A percentile compares a stretch with the other conserved stretches of the same genome.
Conservation (phyloP, 2,888 invertebrate genomes). For the Prosapia bicincta region DNA sequence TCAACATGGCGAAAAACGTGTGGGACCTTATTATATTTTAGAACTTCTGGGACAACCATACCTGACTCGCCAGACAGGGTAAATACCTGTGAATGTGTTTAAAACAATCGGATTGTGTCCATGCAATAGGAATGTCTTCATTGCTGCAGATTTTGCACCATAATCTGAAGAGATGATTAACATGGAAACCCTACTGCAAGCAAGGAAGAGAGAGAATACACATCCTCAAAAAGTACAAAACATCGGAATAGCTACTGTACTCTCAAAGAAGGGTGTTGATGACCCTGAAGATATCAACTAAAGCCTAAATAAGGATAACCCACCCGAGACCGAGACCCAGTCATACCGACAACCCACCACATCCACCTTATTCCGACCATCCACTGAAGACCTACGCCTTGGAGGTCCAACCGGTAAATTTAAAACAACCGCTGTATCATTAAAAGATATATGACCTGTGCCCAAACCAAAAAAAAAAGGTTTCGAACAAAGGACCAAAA, state of each 20-base stretch:
- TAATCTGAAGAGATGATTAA: too few species aligned
- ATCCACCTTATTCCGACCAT: not conserved
- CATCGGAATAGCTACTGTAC: too few species aligned
- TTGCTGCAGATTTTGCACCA: not conserved
- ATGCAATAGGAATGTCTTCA: slow-evolving; percentile 37
- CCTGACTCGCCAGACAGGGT: slow-evolving; percentile 36
- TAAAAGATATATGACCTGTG: slow-evolving; percentile 3
- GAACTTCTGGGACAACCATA: slow-evolving; percentile 39
- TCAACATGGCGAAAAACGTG: slow-evolving; percentile 35
- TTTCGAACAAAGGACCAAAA: too few species aligned
- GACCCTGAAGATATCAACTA: too few species aligned
- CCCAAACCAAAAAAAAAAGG: slow-evolving; percentile 7
- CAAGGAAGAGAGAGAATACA: not conserved
- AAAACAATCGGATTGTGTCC: slow-evolving; percentile 36
- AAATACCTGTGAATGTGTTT: slow-evolving; percentile 37
- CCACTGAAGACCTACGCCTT: not conserved
- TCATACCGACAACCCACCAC: too few species aligned
- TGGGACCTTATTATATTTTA: slow-evolving; percentile 36
- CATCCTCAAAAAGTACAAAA: not conserved
- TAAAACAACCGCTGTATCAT: not conserved
- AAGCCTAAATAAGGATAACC: too few species aligned
- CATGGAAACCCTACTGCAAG: not conserved
- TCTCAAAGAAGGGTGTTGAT: too few species aligned
- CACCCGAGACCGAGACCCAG: too few species aligned
- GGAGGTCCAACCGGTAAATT: too few species aligned